Evolutionary conservation across 2,888 invertebrate genomes (phyloP), one percentile per base, ranked within the genome.

Genomic region (Lypha dubia): DNA sequence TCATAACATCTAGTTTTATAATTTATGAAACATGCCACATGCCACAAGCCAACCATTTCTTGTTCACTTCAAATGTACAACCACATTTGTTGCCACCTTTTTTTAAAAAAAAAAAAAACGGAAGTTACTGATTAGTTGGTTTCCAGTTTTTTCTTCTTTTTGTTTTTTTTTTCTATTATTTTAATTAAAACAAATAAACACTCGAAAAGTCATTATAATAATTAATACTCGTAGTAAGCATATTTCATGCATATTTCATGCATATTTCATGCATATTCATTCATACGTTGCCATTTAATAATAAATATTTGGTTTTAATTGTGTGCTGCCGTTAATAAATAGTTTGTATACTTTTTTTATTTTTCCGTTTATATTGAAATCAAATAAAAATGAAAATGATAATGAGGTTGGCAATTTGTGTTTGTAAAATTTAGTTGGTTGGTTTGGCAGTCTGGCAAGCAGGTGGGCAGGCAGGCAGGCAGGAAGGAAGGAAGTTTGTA

Each of bases 401-500:
- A 49, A 65, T 49, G 24, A 67, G 15, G 46, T 9, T 49, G 41
- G 24, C 8, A 41, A 68, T 51, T n/a, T 7, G 65, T 49, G 38
- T 67, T 41, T 73, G 60, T 60, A 53, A 28, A 28, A 5, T 28
- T 28, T 28, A 28, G 28, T 28, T 28, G 28, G 28, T 28, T 2
- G 28, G 28, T 4, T 28, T 28, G n/a, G n/a, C n/a, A 22, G 35
- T 46, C 58, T 58, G 15, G 38, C 24, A n/a, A n/a, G n/a, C 63
- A 41, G 49, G 15, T 53, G 32, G 32, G 28, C 32, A n/a, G 15
- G 8, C n/a, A 17, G 58, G 9, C 11, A 24, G 51, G 75, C 56
- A 73, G 71, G 56, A 79, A 79, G 77, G 65, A 71, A 76, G 60
- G 71, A 62, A 49, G 58, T 22, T 74, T 53, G 35, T 63, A 35